Evolutionary conservation across 2,888 invertebrate genomes (phyloP).

Genomic region (Plebejus argus): DNA sequence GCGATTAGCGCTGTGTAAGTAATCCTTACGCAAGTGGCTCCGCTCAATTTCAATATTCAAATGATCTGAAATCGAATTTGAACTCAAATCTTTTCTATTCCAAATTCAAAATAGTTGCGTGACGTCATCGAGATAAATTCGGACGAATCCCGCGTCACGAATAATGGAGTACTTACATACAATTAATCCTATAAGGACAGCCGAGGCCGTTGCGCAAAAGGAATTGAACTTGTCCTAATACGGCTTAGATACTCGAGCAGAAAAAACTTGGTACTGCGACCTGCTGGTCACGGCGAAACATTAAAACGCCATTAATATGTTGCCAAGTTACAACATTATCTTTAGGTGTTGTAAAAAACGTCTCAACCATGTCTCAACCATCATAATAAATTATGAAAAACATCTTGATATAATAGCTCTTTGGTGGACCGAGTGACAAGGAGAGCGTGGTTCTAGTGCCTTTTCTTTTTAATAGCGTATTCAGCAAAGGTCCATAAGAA

Average conservation of each 20-base stretch:
- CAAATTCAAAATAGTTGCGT: slow-evolving; percentile 47
- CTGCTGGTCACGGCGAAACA: slow-evolving; percentile 36
- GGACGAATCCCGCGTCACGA: slow-evolving; percentile 63
- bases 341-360: background rate
- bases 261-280: slow-evolving; percentile 40
- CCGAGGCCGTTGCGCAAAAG: slow-evolving; percentile 61
- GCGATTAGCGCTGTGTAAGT: background rate
- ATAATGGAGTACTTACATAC: slow-evolving; percentile 57
- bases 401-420: background rate
- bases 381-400: background rate
- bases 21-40: background rate
- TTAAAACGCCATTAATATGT: slow-evolving; percentile 2
- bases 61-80: slow-evolving; percentile 37
- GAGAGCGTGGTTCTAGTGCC: too few species aligned
- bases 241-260: slow-evolving; percentile 49
- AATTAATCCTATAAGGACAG: slow-evolving; percentile 62
- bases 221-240: slow-evolving; percentile 51
- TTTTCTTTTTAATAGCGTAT: too few species aligned
- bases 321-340: background rate
- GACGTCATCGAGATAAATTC: slow-evolving; percentile 68
- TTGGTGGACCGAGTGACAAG: too few species aligned
- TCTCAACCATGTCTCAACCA: background rate
- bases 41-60: slow-evolving; percentile 30
- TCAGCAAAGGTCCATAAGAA: too few species aligned
- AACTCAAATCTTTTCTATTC: slow-evolving; percentile 38